Conservation (phyloP, 2,797 vertebrate genomes). For the Dromococcyx pavoninus region DNA sequence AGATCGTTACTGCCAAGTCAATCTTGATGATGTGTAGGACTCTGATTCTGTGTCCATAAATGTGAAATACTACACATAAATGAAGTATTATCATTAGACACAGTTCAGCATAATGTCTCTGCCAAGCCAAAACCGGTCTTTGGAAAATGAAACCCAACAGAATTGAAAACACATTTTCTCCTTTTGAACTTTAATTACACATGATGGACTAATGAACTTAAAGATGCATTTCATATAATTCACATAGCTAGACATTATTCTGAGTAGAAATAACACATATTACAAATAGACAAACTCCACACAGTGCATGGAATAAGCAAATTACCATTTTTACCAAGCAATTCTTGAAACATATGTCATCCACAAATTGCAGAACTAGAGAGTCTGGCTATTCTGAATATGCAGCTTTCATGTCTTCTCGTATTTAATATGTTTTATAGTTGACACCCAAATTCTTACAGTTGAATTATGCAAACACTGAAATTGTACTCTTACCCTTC, state of each 20-base stretch:
- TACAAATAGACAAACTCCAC: not conserved
- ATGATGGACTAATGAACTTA: not conserved
- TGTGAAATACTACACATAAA: constrained; percentile 3
- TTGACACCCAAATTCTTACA: not conserved
- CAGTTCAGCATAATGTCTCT: not conserved
- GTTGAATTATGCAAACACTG: not conserved
- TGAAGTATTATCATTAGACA: not conserved
- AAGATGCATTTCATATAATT: not conserved
- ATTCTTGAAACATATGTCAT: not conserved
- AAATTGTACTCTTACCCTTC: not conserved
- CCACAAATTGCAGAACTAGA: not conserved
- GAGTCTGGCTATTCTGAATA: not conserved
- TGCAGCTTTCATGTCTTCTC: not conserved
- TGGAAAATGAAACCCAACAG: not conserved
- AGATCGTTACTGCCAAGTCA: not conserved
- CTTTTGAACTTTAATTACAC: not conserved
- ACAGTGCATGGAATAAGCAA: not conserved
- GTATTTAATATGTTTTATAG: not conserved
- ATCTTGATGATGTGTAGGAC: not conserved
- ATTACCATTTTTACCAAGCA: not conserved
- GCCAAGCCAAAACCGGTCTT: not conserved
- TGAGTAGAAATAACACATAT: not conserved
- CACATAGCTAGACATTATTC: not conserved
- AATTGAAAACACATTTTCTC: not conserved
- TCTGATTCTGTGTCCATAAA: constrained; percentile 34